phyloP scores from a whole-genome alignment of 2,888 invertebrate species.

The Stenolophus ochropezus region DNA sequence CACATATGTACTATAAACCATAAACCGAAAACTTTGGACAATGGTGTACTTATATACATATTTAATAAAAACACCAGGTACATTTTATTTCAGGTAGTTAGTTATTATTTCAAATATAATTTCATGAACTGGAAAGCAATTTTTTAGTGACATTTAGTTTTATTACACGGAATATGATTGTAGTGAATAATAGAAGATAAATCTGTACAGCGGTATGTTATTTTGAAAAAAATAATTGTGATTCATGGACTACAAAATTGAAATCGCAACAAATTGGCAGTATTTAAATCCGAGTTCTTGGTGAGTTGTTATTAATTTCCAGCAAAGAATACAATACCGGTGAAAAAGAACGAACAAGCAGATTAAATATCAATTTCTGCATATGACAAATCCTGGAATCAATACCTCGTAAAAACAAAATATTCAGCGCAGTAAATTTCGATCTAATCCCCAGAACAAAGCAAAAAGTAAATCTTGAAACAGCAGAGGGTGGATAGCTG shows the following conservation, averaged over 20 bases:
- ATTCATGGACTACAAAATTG: background rate
- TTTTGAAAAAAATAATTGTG: too few relatives aligned
- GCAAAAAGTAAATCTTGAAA: conserved; percentile 42
- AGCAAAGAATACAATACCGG: background rate
- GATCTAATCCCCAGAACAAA: conserved; percentile 32
- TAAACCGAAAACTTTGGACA: too few relatives aligned
- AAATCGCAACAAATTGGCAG: background rate
- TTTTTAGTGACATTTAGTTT: too few relatives aligned
- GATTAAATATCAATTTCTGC: conserved; percentile 21
- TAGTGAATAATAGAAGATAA: too few relatives aligned
- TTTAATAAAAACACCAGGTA: too few relatives aligned
- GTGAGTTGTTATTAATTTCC: background rate
- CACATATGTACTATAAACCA: too few relatives aligned
- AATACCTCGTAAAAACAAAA: conserved; percentile 8
- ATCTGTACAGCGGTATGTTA: too few relatives aligned
- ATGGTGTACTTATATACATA: too few relatives aligned
- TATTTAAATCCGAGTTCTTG: background rate
- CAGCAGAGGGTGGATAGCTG: background rate
- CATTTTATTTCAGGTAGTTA: too few relatives aligned
- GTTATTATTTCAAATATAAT: too few relatives aligned
- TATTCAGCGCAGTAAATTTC: conserved; percentile 6
- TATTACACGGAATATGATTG: too few relatives aligned
- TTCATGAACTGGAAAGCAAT: too few relatives aligned
- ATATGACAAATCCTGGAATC: conserved; percentile 15
- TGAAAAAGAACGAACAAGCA: background rate